phyloP scores from a whole-genome alignment of 2,113 vertebrate genomes.

The Thermophis baileyi region DNA sequence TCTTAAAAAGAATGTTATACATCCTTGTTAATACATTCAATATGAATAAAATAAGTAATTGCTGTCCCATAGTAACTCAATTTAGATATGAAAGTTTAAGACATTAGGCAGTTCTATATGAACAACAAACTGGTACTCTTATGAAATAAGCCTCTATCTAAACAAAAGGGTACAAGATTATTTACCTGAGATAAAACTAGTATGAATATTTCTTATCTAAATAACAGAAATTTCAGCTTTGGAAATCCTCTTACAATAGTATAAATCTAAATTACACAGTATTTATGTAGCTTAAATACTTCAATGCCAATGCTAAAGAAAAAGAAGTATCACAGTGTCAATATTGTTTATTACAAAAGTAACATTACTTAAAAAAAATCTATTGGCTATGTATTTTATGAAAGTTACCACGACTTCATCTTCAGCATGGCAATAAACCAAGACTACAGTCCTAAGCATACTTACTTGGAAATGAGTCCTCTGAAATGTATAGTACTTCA shows the following conservation, averaged over 20 bases:
- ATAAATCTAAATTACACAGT: conserved; percentile 74
- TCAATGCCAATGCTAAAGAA: conserved; percentile 67
- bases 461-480: conserved; percentile 4
- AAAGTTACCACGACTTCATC: conserved; percentile 54
- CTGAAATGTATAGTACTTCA: conserved; percentile 9
- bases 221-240: conserved; percentile 67
- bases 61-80: conserved; percentile 58
- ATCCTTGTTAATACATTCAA: conserved; percentile 76
- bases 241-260: conserved; percentile 65
- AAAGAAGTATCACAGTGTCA: conserved; percentile 73
- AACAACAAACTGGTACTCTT: conserved; percentile 56
- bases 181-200: conserved; percentile 81
- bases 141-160: conserved; percentile 60
- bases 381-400: conserved; percentile 68
- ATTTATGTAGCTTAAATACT: conserved; percentile 76
- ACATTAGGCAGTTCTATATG: conserved; percentile 60
- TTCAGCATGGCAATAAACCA: conserved; percentile 65
- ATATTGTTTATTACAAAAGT: conserved; percentile 73
- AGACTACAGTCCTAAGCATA: conserved; percentile 53
- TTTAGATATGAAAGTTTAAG: conserved; percentile 59
- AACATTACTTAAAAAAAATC: conserved; percentile 67
- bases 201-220: conserved; percentile 70
- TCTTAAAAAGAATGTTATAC: conserved; percentile 65
- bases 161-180: conserved; percentile 70
- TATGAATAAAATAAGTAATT: conserved; percentile 72